These are phyloP conservation scores for Lamellibrachia columna DNA, from an alignment of 2,888 invertebrate genomes.

Conservation along the genomic window DNA sequence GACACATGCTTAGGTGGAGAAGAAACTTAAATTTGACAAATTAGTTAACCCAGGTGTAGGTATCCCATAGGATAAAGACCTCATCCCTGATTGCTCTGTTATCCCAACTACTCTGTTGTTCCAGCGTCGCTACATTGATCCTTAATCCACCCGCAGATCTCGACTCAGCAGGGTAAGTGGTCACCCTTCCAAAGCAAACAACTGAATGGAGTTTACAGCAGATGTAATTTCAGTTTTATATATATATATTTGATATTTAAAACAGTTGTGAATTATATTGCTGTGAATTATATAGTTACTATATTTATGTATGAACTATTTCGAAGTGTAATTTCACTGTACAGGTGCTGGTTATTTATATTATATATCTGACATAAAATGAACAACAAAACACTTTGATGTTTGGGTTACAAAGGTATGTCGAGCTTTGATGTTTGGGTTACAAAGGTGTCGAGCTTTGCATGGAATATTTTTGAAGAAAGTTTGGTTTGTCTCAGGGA, in stretches of 20 bases:
- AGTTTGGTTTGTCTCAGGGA: neutral
- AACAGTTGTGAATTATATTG: neutral
- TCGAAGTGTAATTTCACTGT: too few species aligned
- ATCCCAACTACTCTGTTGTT: neutral
- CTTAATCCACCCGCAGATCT: constrained; percentile 25
- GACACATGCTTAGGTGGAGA: too few species aligned
- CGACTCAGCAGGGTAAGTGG: constrained; percentile 23
- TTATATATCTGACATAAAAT: too few species aligned
- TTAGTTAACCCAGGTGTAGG: too few species aligned
- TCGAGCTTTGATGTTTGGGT: neutral
- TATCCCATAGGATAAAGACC: too few species aligned
- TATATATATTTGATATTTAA: neutral
- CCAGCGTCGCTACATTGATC: constrained; percentile 28
- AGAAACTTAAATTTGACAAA: too few species aligned
- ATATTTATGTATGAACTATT: too few species aligned
- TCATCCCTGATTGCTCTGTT: neutral
- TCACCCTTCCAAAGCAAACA: neutral
- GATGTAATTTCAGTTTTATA: neutral
- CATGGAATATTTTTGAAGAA: neutral
- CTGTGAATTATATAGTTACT: too few species aligned
- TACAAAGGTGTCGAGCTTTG: neutral
- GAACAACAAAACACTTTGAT: neutral
- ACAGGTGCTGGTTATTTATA: too few species aligned
- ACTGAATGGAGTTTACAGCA: neutral
- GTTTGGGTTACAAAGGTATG: too few species aligned